Conservation (phyloP, 1,140 invertebrate genomes). For the Cataglyphis hispanica region DNA sequence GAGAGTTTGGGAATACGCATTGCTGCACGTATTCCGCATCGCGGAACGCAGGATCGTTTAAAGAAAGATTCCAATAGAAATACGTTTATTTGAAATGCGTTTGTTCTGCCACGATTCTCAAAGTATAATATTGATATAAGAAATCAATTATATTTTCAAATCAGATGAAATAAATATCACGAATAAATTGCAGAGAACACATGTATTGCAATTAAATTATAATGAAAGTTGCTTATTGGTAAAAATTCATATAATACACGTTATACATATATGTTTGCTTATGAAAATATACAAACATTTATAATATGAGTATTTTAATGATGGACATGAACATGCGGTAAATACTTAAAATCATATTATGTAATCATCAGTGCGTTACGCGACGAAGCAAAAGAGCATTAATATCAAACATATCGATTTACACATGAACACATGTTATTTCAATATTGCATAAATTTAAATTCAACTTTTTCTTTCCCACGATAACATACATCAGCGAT, state of each 20-base stretch:
- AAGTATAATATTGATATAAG: neutral
- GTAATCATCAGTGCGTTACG: neutral
- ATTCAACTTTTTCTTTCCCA: neutral
- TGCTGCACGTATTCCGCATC: neutral
- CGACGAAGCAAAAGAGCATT: conserved; percentile 17
- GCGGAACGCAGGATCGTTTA: neutral
- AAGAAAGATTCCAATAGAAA: conserved; percentile 33
- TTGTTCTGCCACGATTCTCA: neutral
- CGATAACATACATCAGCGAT: neutral
- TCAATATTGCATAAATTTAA: conserved; percentile 29
- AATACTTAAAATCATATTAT: conserved; percentile 29
- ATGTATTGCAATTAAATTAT: neutral
- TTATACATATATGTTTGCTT: neutral
- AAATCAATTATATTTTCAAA: neutral
- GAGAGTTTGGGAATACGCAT: neutral
- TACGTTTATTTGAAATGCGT: neutral
- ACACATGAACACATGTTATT: neutral
- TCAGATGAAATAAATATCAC: neutral
- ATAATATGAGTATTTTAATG: conserved; percentile 7
- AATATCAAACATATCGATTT: conserved; percentile 5
- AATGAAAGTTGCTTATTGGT: neutral
- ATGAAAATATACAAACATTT: neutral
- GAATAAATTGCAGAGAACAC: conserved; percentile 5
- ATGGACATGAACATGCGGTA: conserved; percentile 9
- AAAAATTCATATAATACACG: neutral